These are phyloP conservation scores for Drosophila lini DNA, from an alignment of 1,140 invertebrate genomes.

Conservation along the genomic window DNA sequence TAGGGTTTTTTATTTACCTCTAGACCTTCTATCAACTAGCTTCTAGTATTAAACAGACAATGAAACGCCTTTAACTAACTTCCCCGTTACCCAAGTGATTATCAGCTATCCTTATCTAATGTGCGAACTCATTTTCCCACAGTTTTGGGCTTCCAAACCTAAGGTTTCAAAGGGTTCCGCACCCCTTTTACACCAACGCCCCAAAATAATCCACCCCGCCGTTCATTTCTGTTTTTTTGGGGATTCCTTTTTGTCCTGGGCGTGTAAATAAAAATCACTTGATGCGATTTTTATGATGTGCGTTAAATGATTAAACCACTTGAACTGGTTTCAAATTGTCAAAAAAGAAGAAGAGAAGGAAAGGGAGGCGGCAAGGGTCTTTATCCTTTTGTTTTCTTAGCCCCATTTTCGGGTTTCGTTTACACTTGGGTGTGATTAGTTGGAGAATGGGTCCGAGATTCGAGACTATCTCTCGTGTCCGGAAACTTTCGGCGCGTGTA, in stretches of 20 bases:
- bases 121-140: slow-evolving; percentile 18
- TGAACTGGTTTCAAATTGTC: slow-evolving; percentile 81
- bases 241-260: slow-evolving; percentile 51
- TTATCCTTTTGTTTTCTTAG: slow-evolving; percentile 64
- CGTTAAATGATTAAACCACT: slow-evolving; percentile 83
- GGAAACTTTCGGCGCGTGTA: slow-evolving; percentile 75
- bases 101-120: slow-evolving; percentile 43
- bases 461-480: slow-evolving; percentile 39
- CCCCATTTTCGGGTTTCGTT: slow-evolving; percentile 59
- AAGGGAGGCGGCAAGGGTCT: slow-evolving; percentile 33
- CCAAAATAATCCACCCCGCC: not conserved
- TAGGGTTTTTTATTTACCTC: not conserved
- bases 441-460: slow-evolving; percentile 14
- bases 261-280: slow-evolving; percentile 81
- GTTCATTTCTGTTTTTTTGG: slow-evolving; percentile 16
- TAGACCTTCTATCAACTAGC: too few relatives aligned
- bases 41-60: not conserved
- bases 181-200: slow-evolving; percentile 1
- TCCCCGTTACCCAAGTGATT: not conserved
- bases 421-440: slow-evolving; percentile 54
- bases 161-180: slow-evolving; percentile 66
- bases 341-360: slow-evolving; percentile 37
- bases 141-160: slow-evolving; percentile 14
- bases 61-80: not conserved
- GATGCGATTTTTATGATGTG: slow-evolving; percentile 82